Conservation (phyloP, 2,113 vertebrate genomes). For the Patagioenas fasciata region DNA sequence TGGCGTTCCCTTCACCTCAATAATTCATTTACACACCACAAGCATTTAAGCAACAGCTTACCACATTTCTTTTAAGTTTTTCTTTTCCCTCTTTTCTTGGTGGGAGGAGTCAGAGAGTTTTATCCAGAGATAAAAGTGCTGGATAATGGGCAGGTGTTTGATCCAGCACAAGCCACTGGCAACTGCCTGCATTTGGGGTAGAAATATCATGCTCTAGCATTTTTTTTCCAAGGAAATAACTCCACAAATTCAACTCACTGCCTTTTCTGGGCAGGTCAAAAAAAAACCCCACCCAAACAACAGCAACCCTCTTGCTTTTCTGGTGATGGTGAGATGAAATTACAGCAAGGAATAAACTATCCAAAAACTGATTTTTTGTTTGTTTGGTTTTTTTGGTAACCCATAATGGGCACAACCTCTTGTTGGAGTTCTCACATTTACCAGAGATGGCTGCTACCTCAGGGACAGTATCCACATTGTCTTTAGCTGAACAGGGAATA, state of each 20-base stretch:
- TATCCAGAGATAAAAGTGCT: not conserved
- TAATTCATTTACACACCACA: not conserved
- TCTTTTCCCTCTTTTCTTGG: not conserved
- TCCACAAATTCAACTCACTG: not conserved
- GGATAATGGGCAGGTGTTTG: accelerated
- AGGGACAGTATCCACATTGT: slow-evolving; percentile 73
- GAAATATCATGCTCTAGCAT: not conserved
- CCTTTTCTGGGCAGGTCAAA: not conserved
- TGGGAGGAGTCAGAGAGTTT: not conserved
- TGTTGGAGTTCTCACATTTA: not conserved
- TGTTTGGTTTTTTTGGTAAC: not conserved
- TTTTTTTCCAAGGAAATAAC: not conserved
- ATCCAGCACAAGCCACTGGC: not conserved
- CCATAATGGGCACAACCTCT: not conserved
- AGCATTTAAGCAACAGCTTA: not conserved
- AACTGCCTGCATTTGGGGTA: accelerated
- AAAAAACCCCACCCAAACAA: not conserved
- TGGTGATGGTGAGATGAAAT: not conserved
- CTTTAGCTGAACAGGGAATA: slow-evolving; percentile 53
- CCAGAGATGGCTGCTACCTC: slow-evolving; percentile 70
- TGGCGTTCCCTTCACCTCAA: not conserved
- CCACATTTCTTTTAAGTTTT: not conserved
- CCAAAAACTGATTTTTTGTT: not conserved
- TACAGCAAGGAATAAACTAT: not conserved
- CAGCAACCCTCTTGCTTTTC: not conserved